phyloP scores from a whole-genome alignment of 2,888 invertebrate genomes.

The Bugulina stolonifera region DNA sequence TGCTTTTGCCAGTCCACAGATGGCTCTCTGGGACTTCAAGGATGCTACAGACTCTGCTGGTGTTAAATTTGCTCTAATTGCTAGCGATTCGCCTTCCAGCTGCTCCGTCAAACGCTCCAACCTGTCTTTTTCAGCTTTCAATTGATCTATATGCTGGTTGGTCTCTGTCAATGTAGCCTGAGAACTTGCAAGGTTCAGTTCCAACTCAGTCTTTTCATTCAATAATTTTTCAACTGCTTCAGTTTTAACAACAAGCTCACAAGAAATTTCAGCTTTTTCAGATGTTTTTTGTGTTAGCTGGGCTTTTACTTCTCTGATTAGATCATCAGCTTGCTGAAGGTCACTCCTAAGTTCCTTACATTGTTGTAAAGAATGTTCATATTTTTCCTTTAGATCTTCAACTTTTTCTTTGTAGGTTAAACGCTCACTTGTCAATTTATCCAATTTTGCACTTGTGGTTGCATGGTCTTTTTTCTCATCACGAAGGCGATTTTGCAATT shows the following conservation, averaged over 20 bases:
- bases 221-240: not conserved
- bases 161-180: not conserved
- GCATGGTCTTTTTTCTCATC: conserved; percentile 12
- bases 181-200: not conserved
- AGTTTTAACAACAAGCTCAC: not conserved
- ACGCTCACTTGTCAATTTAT: not conserved
- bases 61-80: not conserved
- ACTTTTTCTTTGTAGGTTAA: conserved; percentile 32
- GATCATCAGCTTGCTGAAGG: not conserved
- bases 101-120: not conserved
- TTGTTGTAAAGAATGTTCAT: conserved; percentile 17
- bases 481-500: conserved; percentile 7
- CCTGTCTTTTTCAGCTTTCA: not conserved
- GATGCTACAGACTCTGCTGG: too few relatives aligned
- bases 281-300: not conserved
- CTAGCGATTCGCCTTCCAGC: not conserved
- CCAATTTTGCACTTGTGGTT: not conserved
- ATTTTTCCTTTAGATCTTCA: conserved; percentile 32
- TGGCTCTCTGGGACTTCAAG: not conserved
- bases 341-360: conserved; percentile 31
- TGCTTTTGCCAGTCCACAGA: not conserved
- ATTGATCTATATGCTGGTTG: not conserved
- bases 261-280: not conserved
- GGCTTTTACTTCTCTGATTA: too few relatives aligned
- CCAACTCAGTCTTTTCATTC: not conserved